These are phyloP conservation scores for Penaeus indicus DNA, from an alignment of 1,140 invertebrate genomes.

Conservation along the genomic window DNA sequence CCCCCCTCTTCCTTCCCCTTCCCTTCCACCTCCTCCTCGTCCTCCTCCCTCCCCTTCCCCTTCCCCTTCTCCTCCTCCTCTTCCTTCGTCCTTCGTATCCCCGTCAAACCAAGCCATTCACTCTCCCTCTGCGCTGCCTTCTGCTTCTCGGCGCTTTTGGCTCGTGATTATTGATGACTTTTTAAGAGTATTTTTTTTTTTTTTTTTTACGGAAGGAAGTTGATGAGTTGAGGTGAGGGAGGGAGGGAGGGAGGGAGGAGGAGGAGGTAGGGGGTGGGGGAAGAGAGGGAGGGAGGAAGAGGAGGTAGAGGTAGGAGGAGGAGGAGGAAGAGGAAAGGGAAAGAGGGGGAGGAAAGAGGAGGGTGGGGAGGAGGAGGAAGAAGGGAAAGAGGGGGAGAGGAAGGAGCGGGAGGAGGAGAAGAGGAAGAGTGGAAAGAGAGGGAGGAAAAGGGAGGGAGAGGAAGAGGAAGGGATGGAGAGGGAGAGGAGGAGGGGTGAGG, in stretches of 20 bases:
- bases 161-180: neutral
- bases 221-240: neutral
- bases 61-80: too few species aligned
- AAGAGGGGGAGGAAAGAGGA: neutral
- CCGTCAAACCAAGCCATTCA: conserved; percentile 4
- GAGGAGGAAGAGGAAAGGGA: neutral
- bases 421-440: neutral
- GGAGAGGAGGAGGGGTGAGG: neutral
- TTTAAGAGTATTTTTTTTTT: neutral
- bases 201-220: neutral
- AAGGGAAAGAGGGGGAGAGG: neutral
- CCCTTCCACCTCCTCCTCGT: too few species aligned
- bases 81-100: neutral
- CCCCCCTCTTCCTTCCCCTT: too few species aligned
- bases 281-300: neutral
- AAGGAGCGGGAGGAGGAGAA: neutral
- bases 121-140: neutral
- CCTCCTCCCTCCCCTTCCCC: too few species aligned
- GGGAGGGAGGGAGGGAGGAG: neutral
- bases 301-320: neutral
- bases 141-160: neutral
- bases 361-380: neutral
- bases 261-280: neutral
- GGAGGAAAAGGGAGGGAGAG: neutral
- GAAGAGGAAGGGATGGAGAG: neutral